Base-by-base conservation (phyloP, 2,888 invertebrate species). In the Brenthis daphne region DNA sequence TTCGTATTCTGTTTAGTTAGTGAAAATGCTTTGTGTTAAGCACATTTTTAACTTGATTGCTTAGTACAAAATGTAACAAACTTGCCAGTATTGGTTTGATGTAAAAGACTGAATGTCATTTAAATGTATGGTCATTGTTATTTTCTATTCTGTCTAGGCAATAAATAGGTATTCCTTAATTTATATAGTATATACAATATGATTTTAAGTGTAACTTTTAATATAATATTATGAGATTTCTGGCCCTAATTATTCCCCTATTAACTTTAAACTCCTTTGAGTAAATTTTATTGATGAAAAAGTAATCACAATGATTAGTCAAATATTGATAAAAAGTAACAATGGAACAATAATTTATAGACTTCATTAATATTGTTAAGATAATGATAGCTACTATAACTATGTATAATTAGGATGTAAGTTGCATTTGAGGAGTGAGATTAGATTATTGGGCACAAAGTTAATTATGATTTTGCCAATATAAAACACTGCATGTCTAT, bases 51-150 rank as follows among this genome's bases (percentile, higher is more conserved):
- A 85, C 82, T 85, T 86, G 81, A 87, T 89, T 89, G 86, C 86
- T 90, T 90, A 92, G 92, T 92, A 92, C 92, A 92, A 92, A 91
- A 85, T 89, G 80, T 87, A 90, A 90, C 87, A 88, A 90, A 91
- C 92, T 92, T 92, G 92, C 92, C 92, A 92, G 92, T 92, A 92
- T 92, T 92, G 92, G 92, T 91, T 92, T 88, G 83, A 89, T 90
- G 80, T 88, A 89, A 88, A 91, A 92, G 92, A 92, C 92, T 92
- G 92, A 92, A 89, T 87, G 90, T 92, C 91, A 83, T 91, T 85
- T 88, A 86, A 86, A 79, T 84, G 81, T 87, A 84, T 86, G 83
- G 76, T 76, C 78, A 85, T 85, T 88, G 85, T 89, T 90, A 87
- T 85, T 86, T 85, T 85, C 77, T 85, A 82, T 80, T 83, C 80